Evolutionary conservation across 2,113 vertebrate species (phyloP).

Genomic region (Ptilonorhynchus violaceus): DNA sequence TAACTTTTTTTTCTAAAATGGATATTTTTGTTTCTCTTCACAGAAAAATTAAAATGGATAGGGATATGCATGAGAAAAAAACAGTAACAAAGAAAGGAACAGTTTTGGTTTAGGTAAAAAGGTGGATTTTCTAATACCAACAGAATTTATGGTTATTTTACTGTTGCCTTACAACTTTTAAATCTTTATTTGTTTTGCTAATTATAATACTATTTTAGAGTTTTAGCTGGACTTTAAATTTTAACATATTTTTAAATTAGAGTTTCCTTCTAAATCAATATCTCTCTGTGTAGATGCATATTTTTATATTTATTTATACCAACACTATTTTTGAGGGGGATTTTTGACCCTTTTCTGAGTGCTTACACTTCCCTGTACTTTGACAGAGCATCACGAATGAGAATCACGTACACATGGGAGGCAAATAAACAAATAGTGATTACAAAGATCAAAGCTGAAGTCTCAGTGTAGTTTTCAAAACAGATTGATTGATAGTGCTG

Average conservation of each 20-base stretch:
- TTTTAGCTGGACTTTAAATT: background rate
- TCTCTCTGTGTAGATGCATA: background rate
- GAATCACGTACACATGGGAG: background rate
- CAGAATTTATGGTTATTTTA: background rate
- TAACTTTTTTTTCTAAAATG: background rate
- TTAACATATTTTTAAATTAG: background rate
- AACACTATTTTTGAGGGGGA: background rate
- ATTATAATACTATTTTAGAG: background rate
- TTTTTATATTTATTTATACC: background rate
- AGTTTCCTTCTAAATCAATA: background rate
- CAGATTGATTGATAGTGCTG: background rate
- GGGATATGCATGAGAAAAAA: background rate
- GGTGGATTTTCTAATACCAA: background rate
- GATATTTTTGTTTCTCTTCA: background rate
- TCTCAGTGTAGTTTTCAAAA: background rate
- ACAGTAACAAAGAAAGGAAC: background rate
- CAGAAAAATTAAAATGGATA: background rate
- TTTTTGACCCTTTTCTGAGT: background rate
- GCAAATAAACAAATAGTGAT: background rate
- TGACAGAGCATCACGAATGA: background rate
- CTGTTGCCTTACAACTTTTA: background rate
- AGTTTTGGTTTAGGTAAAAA: background rate
- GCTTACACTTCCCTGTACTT: background rate
- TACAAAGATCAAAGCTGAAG: background rate
- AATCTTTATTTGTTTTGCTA: background rate